Conservation (phyloP, 2,888 invertebrate species). For the Microctonus hyperodae region DNA sequence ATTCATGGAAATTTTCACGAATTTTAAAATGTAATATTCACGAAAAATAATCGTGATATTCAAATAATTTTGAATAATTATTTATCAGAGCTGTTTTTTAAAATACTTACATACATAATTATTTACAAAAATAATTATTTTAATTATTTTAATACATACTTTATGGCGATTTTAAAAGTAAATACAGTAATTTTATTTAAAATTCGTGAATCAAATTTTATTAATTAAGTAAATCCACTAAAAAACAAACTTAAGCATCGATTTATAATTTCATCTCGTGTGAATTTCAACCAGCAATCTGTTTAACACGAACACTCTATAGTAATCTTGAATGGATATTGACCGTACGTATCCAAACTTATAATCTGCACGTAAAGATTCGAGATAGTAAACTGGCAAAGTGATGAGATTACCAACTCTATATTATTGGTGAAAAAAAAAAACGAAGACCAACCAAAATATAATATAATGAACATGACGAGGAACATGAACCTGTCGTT, state of each 20-base stretch:
- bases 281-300: conserved; percentile 52
- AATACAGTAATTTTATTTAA: too few species aligned
- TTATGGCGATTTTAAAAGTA: too few species aligned
- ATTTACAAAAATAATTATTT: too few species aligned
- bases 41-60: neutral
- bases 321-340: conserved; percentile 37
- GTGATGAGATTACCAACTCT: conserved; percentile 17
- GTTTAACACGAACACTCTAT: conserved; percentile 48
- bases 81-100: neutral
- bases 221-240: conserved; percentile 17
- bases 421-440: conserved; percentile 1
- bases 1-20: neutral
- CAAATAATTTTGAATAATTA: neutral
- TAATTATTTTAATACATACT: too few species aligned
- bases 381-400: conserved; percentile 39
- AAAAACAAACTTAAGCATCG: neutral
- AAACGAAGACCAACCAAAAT: conserved; percentile 6
- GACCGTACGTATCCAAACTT: conserved; percentile 39
- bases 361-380: conserved; percentile 30
- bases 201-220: too few species aligned
- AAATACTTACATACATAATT: too few species aligned
- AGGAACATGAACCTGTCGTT: conserved; percentile 29
- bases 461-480: neutral
- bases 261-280: conserved; percentile 40
- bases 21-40: neutral